These are phyloP conservation scores for Varanus komodoensis DNA, from an alignment of 2,113 vertebrate species.

Conservation along the genomic window DNA sequence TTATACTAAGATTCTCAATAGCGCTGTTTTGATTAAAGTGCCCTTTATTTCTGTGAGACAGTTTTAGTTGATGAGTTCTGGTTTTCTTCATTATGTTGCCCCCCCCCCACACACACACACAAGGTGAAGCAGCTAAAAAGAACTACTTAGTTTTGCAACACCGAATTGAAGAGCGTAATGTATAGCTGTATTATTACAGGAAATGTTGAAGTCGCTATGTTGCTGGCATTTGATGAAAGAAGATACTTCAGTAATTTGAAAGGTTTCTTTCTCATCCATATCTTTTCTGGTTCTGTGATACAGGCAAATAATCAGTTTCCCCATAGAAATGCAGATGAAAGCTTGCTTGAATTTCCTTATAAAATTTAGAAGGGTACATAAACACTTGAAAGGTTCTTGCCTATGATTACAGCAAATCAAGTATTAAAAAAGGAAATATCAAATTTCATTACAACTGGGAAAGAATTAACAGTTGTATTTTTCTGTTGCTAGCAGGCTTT, in stretches of 20 bases:
- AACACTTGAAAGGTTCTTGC: constrained; percentile 37
- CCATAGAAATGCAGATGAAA: background rate
- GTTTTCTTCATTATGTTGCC: background rate
- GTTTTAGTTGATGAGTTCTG: background rate
- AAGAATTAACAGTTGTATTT: constrained; percentile 25
- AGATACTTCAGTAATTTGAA: constrained; percentile 6
- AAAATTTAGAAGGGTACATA: constrained; percentile 29
- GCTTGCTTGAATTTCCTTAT: constrained; percentile 20
- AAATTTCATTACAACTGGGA: constrained; percentile 28
- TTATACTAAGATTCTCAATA: background rate
- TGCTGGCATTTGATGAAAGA: constrained; percentile 39
- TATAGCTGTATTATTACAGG: background rate
- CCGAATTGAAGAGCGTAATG: background rate
- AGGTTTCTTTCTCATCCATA: background rate
- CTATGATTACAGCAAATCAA: constrained; percentile 25
- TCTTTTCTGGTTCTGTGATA: constrained; percentile 6
- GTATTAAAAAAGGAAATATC: constrained; percentile 19
- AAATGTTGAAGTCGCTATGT: background rate
- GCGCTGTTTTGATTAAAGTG: background rate
- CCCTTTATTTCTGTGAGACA: background rate
- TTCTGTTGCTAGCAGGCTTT: background rate
- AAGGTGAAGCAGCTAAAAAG: background rate
- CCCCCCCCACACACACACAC: background rate
- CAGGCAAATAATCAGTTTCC: constrained; percentile 20
- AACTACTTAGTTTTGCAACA: background rate